Evolutionary conservation across 2,797 vertebrate genomes (phyloP).

Genomic region (Enteromius mattozi): DNA sequence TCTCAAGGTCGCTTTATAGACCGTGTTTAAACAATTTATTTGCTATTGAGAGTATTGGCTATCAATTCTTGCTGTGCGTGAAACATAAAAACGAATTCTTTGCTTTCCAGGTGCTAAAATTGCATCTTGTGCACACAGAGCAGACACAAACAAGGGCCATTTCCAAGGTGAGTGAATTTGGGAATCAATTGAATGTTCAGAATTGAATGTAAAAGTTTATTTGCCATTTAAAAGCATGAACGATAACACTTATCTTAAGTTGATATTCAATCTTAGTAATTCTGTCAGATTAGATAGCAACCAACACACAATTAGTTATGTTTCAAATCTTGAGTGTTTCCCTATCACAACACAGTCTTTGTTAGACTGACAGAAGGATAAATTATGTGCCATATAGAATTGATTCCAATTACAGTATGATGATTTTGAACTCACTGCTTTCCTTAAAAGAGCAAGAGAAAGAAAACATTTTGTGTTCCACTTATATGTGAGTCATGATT

Average conservation of each 20-base stretch:
- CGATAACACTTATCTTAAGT: slow-evolving; percentile 3
- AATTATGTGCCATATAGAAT: slow-evolving; percentile 43
- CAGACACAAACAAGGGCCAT: slow-evolving; percentile 24
- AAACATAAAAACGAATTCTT: slow-evolving; percentile 2
- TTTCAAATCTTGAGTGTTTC: slow-evolving; percentile 6
- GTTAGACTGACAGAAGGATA: slow-evolving; percentile 39
- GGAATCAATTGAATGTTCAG: slow-evolving; percentile 10
- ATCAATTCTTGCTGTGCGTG: background rate
- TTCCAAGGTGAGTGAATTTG: slow-evolving; percentile 62
- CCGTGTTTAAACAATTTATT: background rate
- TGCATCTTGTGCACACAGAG: slow-evolving; percentile 49
- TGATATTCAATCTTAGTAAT: background rate
- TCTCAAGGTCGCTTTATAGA: background rate
- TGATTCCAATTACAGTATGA: slow-evolving; percentile 42
- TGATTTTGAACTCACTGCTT: slow-evolving; percentile 56
- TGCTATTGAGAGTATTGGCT: background rate
- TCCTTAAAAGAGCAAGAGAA: slow-evolving; percentile 48
- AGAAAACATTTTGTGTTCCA: slow-evolving; percentile 65
- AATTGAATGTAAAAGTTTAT: background rate
- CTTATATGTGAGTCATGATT: slow-evolving; percentile 60
- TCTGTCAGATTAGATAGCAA: slow-evolving; percentile 8
- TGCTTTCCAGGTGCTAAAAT: slow-evolving; percentile 64
- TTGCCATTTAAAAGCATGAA: slow-evolving; percentile 19
- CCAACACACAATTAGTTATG: background rate
- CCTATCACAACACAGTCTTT: slow-evolving; percentile 46